phyloP scores from a whole-genome alignment of 2,888 invertebrate genomes.

The Ectemnius cavifrons region DNA sequence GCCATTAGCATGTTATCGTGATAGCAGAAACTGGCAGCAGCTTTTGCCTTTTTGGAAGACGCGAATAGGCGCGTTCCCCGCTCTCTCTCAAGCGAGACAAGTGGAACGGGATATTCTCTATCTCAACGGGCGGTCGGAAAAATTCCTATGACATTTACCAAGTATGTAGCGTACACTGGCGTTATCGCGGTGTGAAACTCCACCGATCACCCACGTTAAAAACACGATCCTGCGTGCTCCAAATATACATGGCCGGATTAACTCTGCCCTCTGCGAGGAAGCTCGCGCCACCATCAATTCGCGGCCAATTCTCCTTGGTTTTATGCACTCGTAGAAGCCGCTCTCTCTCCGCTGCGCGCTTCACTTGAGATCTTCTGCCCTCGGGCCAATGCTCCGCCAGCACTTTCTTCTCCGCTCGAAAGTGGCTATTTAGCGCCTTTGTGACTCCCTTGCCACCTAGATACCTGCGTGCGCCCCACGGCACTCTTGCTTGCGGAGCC shows the following conservation, averaged over 20 bases:
- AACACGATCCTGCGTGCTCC: too few species aligned
- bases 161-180: too few species aligned
- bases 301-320: conserved; percentile 46
- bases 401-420: conserved; percentile 47
- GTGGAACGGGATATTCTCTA: not conserved
- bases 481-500: conserved; percentile 26
- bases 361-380: conserved; percentile 31
- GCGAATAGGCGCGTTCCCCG: not conserved
- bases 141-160: too few species aligned
- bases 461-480: conserved; percentile 21
- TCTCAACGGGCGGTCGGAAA: too few species aligned
- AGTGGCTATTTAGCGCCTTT: conserved; percentile 51
- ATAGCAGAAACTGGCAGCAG: conserved; percentile 26
- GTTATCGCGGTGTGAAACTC: too few species aligned
- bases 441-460: conserved; percentile 35
- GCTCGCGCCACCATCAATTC: conserved; percentile 34
- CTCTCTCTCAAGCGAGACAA: not conserved
- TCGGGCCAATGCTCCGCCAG: conserved; percentile 26
- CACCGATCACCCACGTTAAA: too few species aligned
- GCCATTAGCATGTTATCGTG: conserved; percentile 54
- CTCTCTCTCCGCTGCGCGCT: conserved; percentile 19
- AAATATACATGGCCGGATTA: too few species aligned
- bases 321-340: conserved; percentile 35
- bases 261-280: too few species aligned
- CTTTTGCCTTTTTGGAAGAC: conserved; percentile 23